Percentiles rank a stretch among this genome's conserved stretches.
phyloP scores from a whole-genome alignment of 1,140 invertebrate genomes.

The Rhynchophorus ferrugineus region DNA sequence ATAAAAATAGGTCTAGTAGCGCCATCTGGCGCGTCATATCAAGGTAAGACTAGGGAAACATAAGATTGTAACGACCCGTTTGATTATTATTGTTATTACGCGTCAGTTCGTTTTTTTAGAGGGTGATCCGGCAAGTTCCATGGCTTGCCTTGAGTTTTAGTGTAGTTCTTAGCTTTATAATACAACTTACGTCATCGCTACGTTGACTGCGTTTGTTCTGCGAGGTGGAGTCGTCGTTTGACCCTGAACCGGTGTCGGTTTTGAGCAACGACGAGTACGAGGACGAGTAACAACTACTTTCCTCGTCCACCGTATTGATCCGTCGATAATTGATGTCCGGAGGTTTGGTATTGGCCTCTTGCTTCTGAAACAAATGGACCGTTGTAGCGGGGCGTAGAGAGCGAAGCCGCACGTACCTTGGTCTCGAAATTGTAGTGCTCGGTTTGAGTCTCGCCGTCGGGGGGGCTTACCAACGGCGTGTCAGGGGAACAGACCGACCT shows the following conservation, averaged over 20 bases:
- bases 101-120: too few relatives aligned
- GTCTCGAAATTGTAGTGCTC: conserved; percentile 30
- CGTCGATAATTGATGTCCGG: conserved; percentile 4
- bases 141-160: too few relatives aligned
- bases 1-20: too few relatives aligned
- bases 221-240: conserved; percentile 36
- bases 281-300: conserved; percentile 47
- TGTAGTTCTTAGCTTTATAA: too few relatives aligned
- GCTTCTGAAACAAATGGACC: conserved; percentile 22
- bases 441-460: conserved; percentile 34
- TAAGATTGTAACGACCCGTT: too few relatives aligned
- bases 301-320: conserved; percentile 33
- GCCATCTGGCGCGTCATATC: too few relatives aligned
- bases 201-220: conserved; percentile 30
- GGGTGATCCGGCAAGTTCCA: too few relatives aligned
- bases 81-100: too few relatives aligned
- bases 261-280: conserved; percentile 50
- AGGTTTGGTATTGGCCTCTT: conserved; percentile 1
- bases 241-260: conserved; percentile 42
- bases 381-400: too few relatives aligned
- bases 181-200: conserved; percentile 33
- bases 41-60: too few relatives aligned
- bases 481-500: conserved; percentile 40
- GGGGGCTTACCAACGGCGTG: conserved; percentile 37
- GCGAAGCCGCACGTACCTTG: conserved; percentile 30